These are phyloP conservation scores for Acrocephalus kingi DNA, from an alignment of 2,113 vertebrate species.

Conservation along the genomic window DNA sequence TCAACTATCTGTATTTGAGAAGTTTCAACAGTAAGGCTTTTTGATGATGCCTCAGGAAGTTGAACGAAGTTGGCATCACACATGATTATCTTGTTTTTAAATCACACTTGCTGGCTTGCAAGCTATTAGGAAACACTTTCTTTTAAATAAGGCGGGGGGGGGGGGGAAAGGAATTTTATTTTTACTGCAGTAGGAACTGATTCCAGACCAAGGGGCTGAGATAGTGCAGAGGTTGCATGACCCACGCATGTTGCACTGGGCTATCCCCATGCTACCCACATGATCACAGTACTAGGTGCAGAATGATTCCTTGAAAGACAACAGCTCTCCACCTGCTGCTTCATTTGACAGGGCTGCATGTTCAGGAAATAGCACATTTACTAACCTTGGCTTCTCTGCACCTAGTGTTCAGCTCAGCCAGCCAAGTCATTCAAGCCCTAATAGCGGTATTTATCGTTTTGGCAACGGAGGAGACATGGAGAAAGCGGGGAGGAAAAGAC, in stretches of 20 bases:
- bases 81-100: background rate
- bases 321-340: background rate
- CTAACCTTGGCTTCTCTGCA: background rate
- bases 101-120: background rate
- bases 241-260: background rate
- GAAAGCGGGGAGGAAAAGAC: background rate
- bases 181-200: background rate
- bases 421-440: background rate
- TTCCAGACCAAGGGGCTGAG: background rate
- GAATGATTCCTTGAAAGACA: background rate
- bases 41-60: background rate
- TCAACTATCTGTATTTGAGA: background rate
- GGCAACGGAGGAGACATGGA: background rate
- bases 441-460: background rate
- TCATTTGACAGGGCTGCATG: background rate
- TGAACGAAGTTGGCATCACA: background rate
- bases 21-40: background rate
- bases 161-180: background rate
- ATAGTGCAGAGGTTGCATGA: background rate
- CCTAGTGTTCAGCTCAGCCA: background rate
- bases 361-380: conserved; percentile 6
- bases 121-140: background rate
- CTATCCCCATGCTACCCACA: background rate
- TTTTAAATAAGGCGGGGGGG: rapidly evolving
- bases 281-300: background rate